Conservation (phyloP, 37 sponge, comb jelly and placozoan genomes). For the Hormiphora californensis region DNA sequence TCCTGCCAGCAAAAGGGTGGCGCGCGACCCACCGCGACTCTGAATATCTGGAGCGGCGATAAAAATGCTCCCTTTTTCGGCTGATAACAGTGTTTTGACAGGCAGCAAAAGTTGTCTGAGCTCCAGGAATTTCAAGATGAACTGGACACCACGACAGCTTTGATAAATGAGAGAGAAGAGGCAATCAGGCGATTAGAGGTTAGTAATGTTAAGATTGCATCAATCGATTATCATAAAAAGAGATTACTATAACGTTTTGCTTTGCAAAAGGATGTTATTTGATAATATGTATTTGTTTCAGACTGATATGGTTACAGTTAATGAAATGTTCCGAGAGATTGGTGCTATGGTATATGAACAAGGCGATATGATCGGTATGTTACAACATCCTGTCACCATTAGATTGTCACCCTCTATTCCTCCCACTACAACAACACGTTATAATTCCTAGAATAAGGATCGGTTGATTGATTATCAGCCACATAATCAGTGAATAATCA, state of each 20-base stretch:
- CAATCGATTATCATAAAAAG: background rate
- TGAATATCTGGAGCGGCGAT: too few species aligned
- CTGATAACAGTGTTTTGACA: background rate
- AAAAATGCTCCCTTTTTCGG: too few species aligned
- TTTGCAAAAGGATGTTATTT: too few species aligned
- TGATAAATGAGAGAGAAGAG: conserved; percentile 31
- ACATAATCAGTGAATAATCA: too few species aligned
- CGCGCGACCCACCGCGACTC: too few species aligned
- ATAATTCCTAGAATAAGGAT: too few species aligned
- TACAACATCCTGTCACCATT: background rate
- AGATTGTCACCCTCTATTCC: background rate
- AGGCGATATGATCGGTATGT: conserved; percentile 77
- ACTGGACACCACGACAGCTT: conserved; percentile 39
- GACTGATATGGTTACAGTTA: conserved; percentile 76
- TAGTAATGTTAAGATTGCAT: background rate
- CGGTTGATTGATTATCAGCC: too few species aligned
- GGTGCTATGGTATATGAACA: conserved; percentile 84
- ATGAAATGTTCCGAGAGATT: conserved; percentile 81
- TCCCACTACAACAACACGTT: too few species aligned
- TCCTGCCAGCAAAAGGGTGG: too few species aligned
- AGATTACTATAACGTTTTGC: too few species aligned
- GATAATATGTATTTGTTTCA: conserved; percentile 32
- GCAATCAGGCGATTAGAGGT: conserved; percentile 23
- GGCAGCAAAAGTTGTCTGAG: conserved; percentile 24
- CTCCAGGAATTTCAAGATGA: conserved; percentile 32